Base-by-base conservation (phyloP, 2,888 invertebrate genomes). In the Brachypalpus laphriformis region DNA sequence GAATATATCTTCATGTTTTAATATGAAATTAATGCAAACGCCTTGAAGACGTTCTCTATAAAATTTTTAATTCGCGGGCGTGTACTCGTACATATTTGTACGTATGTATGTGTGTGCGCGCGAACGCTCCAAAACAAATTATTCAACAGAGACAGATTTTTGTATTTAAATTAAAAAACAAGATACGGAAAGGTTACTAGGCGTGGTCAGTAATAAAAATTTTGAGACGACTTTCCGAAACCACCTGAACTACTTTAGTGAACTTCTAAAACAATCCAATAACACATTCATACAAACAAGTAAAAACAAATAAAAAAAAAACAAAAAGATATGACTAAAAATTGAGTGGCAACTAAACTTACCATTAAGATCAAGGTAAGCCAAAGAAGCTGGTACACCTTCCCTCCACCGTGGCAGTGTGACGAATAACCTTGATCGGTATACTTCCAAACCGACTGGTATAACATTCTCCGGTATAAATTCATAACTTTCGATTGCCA, bases 321-420 rank as follows among this genome's bases (percentile, higher is more conserved):
- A 57, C 5, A 54, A 18, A 31, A 68, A 56, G n/a, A n/a, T n/a
- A 16, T 25, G 25, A 25, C 25, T n/a, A 47, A 57, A 51, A 22
- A 25, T 47, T 63, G 18, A 70, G 18, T 51, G n/a, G 11, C 37
- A 78, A 37, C 18, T 65, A 22, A 63, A 89, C 90, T 92, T 89
- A 96, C 96, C 96, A 92, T 94, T 94, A 87, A 95, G 91, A 89
- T 94, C 94, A 88, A 96, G 94, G 91, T 95, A 96, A 89, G 94
- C 95, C 90, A 97, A 93, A 82, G 95, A 95, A 22, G 96, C 94
- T 0, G 96, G 95, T 20, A 96, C 95, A 8, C 97, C 97, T 18
- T 92, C 89, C 88, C 93, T 94, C 96, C 96, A 96, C 87, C 96
- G 93, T 1, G 96, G 96, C 65, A 96, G 93, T 0, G 96, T 95